Evolutionary conservation across 2,797 vertebrate species (phyloP), one percentile per base, ranked within the genome.

Genomic region (Somateria mollissima): DNA sequence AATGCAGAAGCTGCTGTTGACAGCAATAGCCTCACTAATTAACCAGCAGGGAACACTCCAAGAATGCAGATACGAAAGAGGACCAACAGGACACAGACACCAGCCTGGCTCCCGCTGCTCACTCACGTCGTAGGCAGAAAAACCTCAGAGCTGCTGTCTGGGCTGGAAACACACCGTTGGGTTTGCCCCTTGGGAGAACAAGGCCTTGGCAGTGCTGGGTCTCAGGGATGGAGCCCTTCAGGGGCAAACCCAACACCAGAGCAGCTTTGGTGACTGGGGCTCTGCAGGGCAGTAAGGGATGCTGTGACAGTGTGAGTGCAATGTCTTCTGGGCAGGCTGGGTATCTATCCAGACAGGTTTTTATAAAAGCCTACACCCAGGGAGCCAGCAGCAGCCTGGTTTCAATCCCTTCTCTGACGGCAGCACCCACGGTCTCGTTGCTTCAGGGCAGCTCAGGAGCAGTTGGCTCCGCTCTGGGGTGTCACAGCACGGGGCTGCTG

Each of bases 1-100:
- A 1, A 2, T 45, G 3, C 0, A 8, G 25, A 2, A 0, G 7
- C 45, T 1, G 2, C 64, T 32, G 13, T 32, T 45, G 39, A 37
- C 43, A 32, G 13, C 45, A 56, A 6, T 45, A 10, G 24, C 18
- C n/a, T 61, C 24, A 1, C 43, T 13, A 0, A 6, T 4, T 5
- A 6, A 16, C 18, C 22, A 2, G 54, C 56, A 32, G 62, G 24
- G 32, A 0, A 36, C 37, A 39, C 47, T 65, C 67, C 24, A 32
- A 51, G 74, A 30, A 10, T 3, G 7, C 24, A 4, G 53, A 6
- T 16, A 34, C 0, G 0, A 19, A 47, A 15, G 12, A 32, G 34
- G 18, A 19, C 27, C 0, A 8, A 13, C 4, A 66, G 39, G 34
- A 19, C 2, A 6, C 47, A 56, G 64, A 17, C 37, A 15, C 20